phyloP scores from a whole-genome alignment of 2,888 invertebrate species.

The Adelphocoris suturalis region DNA sequence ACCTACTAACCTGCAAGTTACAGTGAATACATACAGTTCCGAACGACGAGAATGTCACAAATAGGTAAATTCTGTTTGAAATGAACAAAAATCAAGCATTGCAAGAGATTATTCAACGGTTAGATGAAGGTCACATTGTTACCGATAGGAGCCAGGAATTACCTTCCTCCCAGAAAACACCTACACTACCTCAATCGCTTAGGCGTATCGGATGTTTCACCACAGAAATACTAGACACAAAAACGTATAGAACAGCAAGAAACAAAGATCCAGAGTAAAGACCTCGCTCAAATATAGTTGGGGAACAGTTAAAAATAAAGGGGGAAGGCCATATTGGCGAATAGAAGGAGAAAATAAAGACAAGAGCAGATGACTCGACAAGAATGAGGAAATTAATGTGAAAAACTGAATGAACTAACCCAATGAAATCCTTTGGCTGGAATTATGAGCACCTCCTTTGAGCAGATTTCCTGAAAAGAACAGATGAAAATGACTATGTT shows the following conservation, averaged over 20 bases:
- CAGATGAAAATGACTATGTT: background rate
- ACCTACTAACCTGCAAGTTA: too few relatives aligned
- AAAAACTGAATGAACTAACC: background rate
- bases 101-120: background rate
- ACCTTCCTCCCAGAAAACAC: background rate
- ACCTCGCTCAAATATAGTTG: conserved; percentile 39
- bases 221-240: background rate
- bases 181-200: background rate
- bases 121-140: background rate
- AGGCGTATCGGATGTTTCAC: background rate
- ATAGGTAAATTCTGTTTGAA: too few relatives aligned
- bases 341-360: conserved; percentile 29
- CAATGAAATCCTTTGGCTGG: background rate
- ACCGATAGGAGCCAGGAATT: background rate
- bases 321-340: conserved; percentile 39
- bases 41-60: too few relatives aligned
- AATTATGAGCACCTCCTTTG: conserved; percentile 8
- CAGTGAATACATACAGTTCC: too few relatives aligned
- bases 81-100: too few relatives aligned
- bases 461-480: conserved; percentile 2
- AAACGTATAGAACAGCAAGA: conserved; percentile 10
- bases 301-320: conserved; percentile 36
- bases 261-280: conserved; percentile 20
- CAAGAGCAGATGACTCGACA: conserved; percentile 29
- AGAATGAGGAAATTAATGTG: background rate